Evolutionary conservation across 2,797 vertebrate genomes (phyloP), one percentile per base, ranked within the genome.

Genomic region (Lindbergichthys nudifrons): DNA sequence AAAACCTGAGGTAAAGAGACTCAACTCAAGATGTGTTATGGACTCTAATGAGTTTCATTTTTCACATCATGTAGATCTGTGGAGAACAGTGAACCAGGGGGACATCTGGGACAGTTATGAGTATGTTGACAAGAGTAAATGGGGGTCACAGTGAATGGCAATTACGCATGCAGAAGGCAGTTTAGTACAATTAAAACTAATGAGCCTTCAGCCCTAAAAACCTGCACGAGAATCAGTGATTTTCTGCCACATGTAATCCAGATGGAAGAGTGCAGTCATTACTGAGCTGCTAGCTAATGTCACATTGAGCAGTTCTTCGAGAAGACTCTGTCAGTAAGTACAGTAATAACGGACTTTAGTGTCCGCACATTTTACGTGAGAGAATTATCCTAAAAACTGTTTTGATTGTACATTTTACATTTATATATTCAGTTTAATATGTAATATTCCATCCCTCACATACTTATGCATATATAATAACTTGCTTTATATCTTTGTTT

Each of bases 101-200:
- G 87, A 89, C 89, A 91, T 91, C 89, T 92, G 87, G 86, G 86
- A 87, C n/a, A 10, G 79, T 85, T 90, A 89, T 79, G 88, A 89
- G 85, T 83, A 79, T 92, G 91, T 90, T 90, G 90, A 90, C 91
- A 88, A 90, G 87, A 92, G 90, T 93, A 92, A 92, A 89, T 90
- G 91, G 80, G 88, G 92, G 89, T 91, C 88, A 90, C 65, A 80
- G 86, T 59, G 18, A 92, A 89, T 80, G 88, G 88, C 87, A 93
- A 92, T 93, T 92, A 90, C 64, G 83, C 91, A 85, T 80, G 82
- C 87, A 92, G 86, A 85, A 88, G 87, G 89, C 83, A 88, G 88
- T 88, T 88, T 57, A 61, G 87, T 75, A 90, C 85, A 87, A 92
- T 94, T 92, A 94, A 93, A 94, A 89, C 89, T 92, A 94, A 93